Conservation (phyloP, 2,797 vertebrate genomes). For the Sphenodon punctatus region DNA sequence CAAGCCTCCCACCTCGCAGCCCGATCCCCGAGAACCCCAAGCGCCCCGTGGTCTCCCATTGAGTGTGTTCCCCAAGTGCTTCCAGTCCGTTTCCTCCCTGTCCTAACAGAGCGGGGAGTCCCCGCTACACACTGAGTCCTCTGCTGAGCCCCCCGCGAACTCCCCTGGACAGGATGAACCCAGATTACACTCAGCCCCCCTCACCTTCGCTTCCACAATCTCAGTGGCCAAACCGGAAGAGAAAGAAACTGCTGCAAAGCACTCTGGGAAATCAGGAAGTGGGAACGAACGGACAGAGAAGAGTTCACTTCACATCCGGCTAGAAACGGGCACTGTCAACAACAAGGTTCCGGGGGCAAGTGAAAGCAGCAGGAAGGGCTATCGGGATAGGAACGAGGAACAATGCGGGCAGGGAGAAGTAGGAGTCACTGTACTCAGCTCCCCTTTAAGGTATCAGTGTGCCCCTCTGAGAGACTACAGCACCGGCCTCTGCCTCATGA, state of each 20-base stretch:
- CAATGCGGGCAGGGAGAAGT: not conserved
- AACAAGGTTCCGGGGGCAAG: slow-evolving; percentile 21
- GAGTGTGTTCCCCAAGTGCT: too few relatives aligned
- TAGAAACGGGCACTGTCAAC: not conserved
- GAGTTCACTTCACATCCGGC: fast-evolving
- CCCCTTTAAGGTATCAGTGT: too few relatives aligned
- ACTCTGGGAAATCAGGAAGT: slow-evolving; percentile 39
- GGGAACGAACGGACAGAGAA: not conserved
- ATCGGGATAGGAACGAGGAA: not conserved
- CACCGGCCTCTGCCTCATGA: too few relatives aligned
- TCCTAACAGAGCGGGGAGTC: not conserved
- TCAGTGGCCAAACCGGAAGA: slow-evolving; percentile 79
- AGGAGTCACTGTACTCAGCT: not conserved
- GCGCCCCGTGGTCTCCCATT: too few relatives aligned
- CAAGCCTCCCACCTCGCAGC: not conserved
- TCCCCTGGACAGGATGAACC: not conserved
- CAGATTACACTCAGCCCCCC: fast-evolving
- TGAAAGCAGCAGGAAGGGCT: too few relatives aligned
- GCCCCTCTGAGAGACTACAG: too few relatives aligned
- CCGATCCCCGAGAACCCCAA: too few relatives aligned
- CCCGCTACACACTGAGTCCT: not conserved
- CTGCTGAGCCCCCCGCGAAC: fast-evolving
- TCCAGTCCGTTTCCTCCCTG: too few relatives aligned
- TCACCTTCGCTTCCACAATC: slow-evolving; percentile 23
- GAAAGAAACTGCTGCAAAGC: slow-evolving; percentile 9